Evolutionary conservation across 1,140 invertebrate species (phyloP), one percentile per base, ranked within the genome.

Genomic region (Ladona fulva): DNA sequence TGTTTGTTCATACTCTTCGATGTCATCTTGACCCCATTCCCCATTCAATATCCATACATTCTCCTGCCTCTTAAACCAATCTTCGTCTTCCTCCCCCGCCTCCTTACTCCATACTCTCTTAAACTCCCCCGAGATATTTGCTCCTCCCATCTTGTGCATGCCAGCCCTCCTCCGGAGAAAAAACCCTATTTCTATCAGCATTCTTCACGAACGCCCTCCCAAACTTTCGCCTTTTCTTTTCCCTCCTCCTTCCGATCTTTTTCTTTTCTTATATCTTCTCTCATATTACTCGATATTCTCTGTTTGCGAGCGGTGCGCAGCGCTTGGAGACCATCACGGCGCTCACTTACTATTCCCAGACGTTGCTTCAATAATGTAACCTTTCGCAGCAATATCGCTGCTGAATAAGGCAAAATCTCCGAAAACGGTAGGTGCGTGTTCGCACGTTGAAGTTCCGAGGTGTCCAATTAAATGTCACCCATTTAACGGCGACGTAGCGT

Each of bases 41-140:
- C 52, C 52, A 66, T 66, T 66, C 52, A 66, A 66, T 66, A 66
- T 66, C 52, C 52, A 66, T 66, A 66, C 52, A 66, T 66, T 22
- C 52, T 66, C 52, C 52, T 22, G 16, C 52, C 52, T 66, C 52
- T 66, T 22, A 66, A 66, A 66, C 52, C 52, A 66, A 66, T 66
- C 52, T 66, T 22, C 52, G 16, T 66, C 52, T 12, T 22, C 5
- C 52, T 52, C 52, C 12, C 14, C n/a, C 3, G 12, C 52, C 3
- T 66, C 52, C 52, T 66, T 19, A 19, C 52, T 19, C 52, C 52
- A 12, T 22, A 12, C 52, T 12, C 52, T 5, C 52, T 22, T 19
- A 66, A 66, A 66, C 52, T 66, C 52, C 52, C 52, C 12, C 52
- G 52, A 22, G 52, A 66, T 66, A 22, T 66, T 66, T 66, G 52